Conservation (phyloP, 2,113 vertebrate genomes). For the Brachyhypopomus occidentalis region DNA sequence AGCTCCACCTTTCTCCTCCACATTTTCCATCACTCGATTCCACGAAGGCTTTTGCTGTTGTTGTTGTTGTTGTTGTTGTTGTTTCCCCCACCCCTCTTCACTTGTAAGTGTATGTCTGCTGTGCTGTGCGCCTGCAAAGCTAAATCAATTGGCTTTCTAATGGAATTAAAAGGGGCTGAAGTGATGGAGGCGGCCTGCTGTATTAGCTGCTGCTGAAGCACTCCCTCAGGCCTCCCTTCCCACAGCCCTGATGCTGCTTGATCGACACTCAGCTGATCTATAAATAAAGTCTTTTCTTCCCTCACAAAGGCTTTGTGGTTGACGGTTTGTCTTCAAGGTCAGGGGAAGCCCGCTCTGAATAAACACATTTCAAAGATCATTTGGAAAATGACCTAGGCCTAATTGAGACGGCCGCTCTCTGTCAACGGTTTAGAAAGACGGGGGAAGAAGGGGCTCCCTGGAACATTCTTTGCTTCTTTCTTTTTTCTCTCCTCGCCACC, state of each 20-base stretch:
- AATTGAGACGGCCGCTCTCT: slow-evolving; percentile 85
- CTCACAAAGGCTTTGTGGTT: slow-evolving; percentile 83
- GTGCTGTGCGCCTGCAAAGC: slow-evolving; percentile 32
- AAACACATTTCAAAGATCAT: slow-evolving; percentile 86
- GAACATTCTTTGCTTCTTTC: slow-evolving; percentile 39
- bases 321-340: slow-evolving; percentile 89
- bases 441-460: not conserved
- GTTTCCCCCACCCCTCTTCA: not conserved
- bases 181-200: slow-evolving; percentile 71
- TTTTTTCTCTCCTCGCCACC: slow-evolving; percentile 57
- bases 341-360: slow-evolving; percentile 84
- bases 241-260: slow-evolving; percentile 74
- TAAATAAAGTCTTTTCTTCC: slow-evolving; percentile 89
- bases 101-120: slow-evolving; percentile 30
- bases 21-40: slow-evolving; percentile 36
- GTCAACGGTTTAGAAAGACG: slow-evolving; percentile 65
- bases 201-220: slow-evolving; percentile 72
- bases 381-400: slow-evolving; percentile 82
- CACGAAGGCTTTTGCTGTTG: slow-evolving; percentile 45
- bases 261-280: slow-evolving; percentile 89
- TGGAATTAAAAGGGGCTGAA: slow-evolving; percentile 73
- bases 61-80: not conserved
- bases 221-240: slow-evolving; percentile 55
- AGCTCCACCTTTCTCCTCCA: slow-evolving; percentile 30
- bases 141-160: slow-evolving; percentile 78